phyloP scores from a whole-genome alignment of 1,140 invertebrate species.

The Zaprionus ornatus region DNA sequence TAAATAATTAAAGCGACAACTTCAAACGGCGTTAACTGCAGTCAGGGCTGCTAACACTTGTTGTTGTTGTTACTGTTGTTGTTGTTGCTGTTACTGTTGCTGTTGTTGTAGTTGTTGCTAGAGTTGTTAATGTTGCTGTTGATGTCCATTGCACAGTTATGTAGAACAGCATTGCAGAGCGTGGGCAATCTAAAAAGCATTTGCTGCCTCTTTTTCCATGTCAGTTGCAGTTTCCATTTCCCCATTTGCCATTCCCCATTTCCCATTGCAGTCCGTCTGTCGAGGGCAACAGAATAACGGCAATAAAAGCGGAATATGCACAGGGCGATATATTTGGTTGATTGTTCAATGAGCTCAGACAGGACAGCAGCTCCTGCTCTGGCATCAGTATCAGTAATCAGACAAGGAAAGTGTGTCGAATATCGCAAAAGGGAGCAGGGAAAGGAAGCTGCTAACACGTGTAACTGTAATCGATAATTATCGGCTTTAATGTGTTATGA shows the following conservation, averaged over 20 bases:
- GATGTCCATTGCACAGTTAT: slow-evolving; percentile 1
- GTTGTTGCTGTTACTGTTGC: background rate
- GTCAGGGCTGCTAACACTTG: slow-evolving; percentile 4
- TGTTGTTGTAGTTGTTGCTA: slow-evolving; percentile 17
- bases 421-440: background rate
- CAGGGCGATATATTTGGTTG: slow-evolving; percentile 9
- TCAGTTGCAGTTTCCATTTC: slow-evolving; percentile 1
- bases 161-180: background rate
- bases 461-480: background rate
- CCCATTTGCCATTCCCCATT: background rate
- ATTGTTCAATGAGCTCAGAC: background rate
- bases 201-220: slow-evolving; percentile 12
- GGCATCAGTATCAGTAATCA: background rate
- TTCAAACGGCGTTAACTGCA: slow-evolving; percentile 24
- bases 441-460: background rate
- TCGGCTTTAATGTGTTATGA: background rate
- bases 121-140: background rate
- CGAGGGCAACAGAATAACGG: slow-evolving; percentile 21
- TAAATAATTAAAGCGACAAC: slow-evolving; percentile 48
- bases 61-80: slow-evolving; percentile 2
- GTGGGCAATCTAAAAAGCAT: slow-evolving; percentile 26
- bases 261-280: background rate
- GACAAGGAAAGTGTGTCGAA: background rate
- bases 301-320: slow-evolving; percentile 18
- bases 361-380: background rate